Conservation (phyloP, 2,797 vertebrate genomes). For the Poeciliopsis gracilis region DNA sequence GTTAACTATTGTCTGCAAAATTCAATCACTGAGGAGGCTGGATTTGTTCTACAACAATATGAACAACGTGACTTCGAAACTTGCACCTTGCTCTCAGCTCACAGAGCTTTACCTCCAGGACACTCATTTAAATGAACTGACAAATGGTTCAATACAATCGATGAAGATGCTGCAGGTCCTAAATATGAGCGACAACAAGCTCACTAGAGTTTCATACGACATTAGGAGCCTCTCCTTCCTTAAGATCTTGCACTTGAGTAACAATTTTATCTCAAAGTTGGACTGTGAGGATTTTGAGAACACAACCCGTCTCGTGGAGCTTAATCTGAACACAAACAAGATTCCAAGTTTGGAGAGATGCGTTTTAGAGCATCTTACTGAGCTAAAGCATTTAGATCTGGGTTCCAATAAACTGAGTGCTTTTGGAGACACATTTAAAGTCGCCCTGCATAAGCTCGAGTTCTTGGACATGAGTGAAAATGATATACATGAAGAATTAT, state of each 20-base stretch:
- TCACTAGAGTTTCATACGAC: slow-evolving; percentile 25
- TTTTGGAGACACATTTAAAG: slow-evolving; percentile 13
- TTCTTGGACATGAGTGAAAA: slow-evolving; percentile 31
- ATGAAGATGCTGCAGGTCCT: slow-evolving; percentile 23
- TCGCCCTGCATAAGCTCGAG: background rate
- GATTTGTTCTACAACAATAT: slow-evolving; percentile 7
- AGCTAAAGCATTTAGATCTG: slow-evolving; percentile 22
- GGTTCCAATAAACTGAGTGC: slow-evolving; percentile 5
- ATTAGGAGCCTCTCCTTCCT: slow-evolving; percentile 21
- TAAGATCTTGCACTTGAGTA: slow-evolving; percentile 10
- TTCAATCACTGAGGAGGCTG: slow-evolving; percentile 15
- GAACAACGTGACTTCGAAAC: background rate
- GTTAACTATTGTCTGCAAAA: slow-evolving; percentile 14
- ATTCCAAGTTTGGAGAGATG: slow-evolving; percentile 19
- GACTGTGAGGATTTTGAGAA: slow-evolving; percentile 25
- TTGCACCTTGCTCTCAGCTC: slow-evolving; percentile 25
- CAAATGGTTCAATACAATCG: background rate
- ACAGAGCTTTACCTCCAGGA: background rate
- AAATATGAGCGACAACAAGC: accelerated
- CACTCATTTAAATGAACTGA: background rate
- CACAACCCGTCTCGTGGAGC: slow-evolving; percentile 8
- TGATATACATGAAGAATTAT: accelerated
- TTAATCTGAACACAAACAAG: slow-evolving; percentile 6
- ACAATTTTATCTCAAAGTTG: slow-evolving; percentile 15
- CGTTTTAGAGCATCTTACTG: slow-evolving; percentile 9